Percentiles rank a stretch among this genome's conserved stretches.
Evolutionary conservation across 23 tunicate genomes (phyloP).

Genomic region (Trididemnum clinides): DNA sequence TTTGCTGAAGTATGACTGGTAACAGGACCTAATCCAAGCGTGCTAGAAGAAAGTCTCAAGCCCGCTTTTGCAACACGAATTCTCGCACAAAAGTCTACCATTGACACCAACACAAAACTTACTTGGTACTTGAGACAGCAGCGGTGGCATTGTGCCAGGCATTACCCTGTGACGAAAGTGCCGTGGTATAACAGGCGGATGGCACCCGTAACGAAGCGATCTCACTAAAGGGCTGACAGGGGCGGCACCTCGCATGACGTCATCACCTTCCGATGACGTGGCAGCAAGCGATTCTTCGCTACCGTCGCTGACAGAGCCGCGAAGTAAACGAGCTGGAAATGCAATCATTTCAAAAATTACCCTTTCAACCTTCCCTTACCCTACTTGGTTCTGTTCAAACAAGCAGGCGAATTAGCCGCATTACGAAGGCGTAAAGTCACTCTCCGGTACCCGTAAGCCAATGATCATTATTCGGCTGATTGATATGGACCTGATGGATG

Average conservation of each 20-base stretch:
- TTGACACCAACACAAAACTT: neutral
- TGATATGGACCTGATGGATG: no score
- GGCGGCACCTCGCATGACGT: constrained; percentile 60
- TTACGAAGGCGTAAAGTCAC: no score
- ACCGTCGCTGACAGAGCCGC: constrained; percentile 96
- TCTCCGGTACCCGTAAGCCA: no score
- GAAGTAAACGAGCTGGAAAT: constrained; percentile 67
- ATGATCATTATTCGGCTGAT: no score
- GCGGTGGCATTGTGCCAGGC: constrained; percentile 39
- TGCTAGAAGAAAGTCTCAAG: neutral
- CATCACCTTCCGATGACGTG: constrained; percentile 80
- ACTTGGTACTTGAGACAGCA: constrained; percentile 62
- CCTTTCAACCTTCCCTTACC: no score
- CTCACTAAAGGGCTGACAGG: constrained; percentile 92
- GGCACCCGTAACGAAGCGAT: constrained; percentile 69
- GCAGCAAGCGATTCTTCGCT: constrained; percentile 89
- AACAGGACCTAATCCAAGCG: neutral
- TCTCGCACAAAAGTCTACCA: no score
- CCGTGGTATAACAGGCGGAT: constrained; percentile 81
- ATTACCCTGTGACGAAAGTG: constrained; percentile 61
- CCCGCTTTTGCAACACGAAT: neutral
- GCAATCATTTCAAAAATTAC: neutral
- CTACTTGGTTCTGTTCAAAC: no score
- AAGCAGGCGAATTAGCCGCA: no score
- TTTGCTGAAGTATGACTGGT: neutral